Conservation (phyloP, 1,140 invertebrate species). For the Bombus terrestris region DNA sequence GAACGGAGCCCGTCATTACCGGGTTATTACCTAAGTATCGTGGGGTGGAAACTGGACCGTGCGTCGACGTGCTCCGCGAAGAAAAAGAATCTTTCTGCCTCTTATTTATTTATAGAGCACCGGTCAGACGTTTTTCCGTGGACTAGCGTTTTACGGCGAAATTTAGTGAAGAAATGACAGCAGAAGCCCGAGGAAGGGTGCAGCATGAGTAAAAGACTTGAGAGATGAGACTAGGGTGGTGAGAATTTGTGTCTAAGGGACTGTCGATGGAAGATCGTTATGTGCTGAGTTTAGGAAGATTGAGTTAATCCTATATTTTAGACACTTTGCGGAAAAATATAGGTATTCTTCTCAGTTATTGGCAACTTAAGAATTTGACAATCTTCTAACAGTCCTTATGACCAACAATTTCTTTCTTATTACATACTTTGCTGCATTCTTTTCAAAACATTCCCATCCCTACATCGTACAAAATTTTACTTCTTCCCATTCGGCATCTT, state of each 20-base stretch:
- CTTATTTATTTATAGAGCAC: not conserved
- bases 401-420: no score
- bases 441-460: no score
- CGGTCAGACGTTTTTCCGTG: not conserved
- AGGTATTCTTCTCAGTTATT: no score
- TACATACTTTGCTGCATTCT: no score
- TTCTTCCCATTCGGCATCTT: no score
- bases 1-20: constrained; percentile 76
- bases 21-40: constrained; percentile 79
- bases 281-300: no score
- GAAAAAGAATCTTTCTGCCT: constrained; percentile 18
- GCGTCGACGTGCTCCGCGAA: constrained; percentile 49
- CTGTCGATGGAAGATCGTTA: not conserved
- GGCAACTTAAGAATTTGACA: no score
- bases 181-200: not conserved
- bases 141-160: not conserved
- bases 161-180: not conserved
- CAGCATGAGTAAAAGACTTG: not conserved
- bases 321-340: no score
- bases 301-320: no score
- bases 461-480: no score
- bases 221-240: not conserved
- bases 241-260: not conserved
- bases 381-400: no score
- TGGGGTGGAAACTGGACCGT: constrained; percentile 64